Evolutionary conservation across 2,113 vertebrate genomes (phyloP).

Genomic region (Apteryx mantelli): DNA sequence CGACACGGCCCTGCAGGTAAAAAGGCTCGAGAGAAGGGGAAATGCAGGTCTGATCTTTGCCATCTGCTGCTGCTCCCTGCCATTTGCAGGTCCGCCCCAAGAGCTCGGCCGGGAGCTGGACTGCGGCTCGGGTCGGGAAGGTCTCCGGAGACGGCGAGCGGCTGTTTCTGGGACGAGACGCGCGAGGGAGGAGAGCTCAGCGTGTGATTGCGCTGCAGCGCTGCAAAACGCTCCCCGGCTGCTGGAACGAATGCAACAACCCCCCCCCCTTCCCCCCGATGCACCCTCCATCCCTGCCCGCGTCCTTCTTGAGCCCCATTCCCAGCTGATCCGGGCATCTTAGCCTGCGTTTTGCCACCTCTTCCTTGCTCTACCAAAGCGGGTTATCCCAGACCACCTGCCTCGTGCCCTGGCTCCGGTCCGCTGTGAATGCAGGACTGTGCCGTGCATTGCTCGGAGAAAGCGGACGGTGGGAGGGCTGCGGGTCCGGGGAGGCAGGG

Average conservation of each 20-base stretch:
- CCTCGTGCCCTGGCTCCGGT: too few relatives aligned
- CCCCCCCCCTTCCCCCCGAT: too few relatives aligned
- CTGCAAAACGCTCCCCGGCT: not conserved
- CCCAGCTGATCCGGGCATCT: too few relatives aligned
- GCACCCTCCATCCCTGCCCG: not conserved
- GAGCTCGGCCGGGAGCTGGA: rapidly evolving
- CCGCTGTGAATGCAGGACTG: too few relatives aligned
- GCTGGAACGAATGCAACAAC: rapidly evolving
- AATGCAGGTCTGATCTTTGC: rapidly evolving
- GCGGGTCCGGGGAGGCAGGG: too few relatives aligned
- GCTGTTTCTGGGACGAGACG: not conserved
- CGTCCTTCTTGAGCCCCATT: not conserved
- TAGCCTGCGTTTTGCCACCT: too few relatives aligned
- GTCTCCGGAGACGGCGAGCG: rapidly evolving
- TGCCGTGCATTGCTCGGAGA: too few relatives aligned
- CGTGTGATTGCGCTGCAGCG: not conserved
- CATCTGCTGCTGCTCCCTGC: not conserved
- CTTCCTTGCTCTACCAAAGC: too few relatives aligned
- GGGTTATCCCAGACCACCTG: too few relatives aligned
- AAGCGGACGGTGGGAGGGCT: too few relatives aligned
- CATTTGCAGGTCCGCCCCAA: rapidly evolving
- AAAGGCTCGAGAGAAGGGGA: not conserved
- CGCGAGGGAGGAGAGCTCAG: rapidly evolving
- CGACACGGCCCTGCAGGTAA: not conserved
- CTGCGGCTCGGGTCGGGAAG: not conserved